Conservation (phyloP, 1,140 invertebrate species). For the Xylocopa sonorina region DNA sequence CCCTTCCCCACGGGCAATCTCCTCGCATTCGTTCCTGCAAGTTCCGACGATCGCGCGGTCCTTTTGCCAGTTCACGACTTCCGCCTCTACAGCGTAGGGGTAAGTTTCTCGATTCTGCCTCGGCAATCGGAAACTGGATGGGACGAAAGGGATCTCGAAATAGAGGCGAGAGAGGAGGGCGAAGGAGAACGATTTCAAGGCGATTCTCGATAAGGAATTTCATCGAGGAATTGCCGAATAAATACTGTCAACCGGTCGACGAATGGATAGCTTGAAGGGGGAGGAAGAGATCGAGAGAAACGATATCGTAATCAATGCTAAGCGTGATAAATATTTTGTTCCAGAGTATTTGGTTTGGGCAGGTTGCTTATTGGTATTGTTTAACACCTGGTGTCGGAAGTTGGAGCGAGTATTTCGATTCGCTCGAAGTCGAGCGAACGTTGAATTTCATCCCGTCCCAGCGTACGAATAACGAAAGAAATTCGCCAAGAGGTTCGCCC, state of each 20-base stretch:
- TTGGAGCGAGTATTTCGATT: constrained; percentile 24
- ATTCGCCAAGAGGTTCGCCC: constrained; percentile 36
- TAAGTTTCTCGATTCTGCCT: constrained; percentile 50
- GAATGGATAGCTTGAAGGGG: background rate
- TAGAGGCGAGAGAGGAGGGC: background rate
- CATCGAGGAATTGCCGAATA: constrained; percentile 6
- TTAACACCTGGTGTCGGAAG: constrained; percentile 5
- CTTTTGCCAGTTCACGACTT: constrained; percentile 59
- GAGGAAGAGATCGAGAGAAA: background rate
- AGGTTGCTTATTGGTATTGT: background rate
- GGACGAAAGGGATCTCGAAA: background rate
- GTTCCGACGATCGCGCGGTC: constrained; percentile 53
- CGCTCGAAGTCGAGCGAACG: constrained; percentile 30
- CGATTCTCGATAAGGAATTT: background rate
- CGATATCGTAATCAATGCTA: no score
- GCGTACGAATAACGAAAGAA: constrained; percentile 45
- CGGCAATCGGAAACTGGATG: constrained; percentile 32
- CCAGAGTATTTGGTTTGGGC: background rate
- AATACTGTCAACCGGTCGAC: no score
- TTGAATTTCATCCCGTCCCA: constrained; percentile 22
- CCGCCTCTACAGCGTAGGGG: constrained; percentile 38
- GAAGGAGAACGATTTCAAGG: background rate
- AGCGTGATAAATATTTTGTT: no score
- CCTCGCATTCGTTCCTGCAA: constrained; percentile 58
- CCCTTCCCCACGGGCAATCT: constrained; percentile 16